Base-by-base conservation (phyloP, 2,888 invertebrate genomes). In the Miltochrista miniata region DNA sequence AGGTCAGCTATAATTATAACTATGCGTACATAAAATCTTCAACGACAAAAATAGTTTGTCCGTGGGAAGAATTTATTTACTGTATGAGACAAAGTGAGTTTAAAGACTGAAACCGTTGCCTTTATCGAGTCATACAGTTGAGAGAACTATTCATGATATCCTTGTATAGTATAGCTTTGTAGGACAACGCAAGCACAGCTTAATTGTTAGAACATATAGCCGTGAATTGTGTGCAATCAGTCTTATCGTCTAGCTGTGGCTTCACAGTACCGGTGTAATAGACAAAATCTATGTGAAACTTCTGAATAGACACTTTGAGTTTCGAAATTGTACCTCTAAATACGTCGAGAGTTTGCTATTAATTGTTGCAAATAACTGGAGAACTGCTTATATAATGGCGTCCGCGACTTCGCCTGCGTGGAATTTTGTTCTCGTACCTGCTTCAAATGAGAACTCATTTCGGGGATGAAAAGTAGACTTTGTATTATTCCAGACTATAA, bases 201-300 rank as follows among this genome's bases (percentile, higher is more conserved):
- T 89, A 88, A 87, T 87, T 87, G 87, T 76, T 80, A 85, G 84
- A 85, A 83, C 86, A 82, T 81, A 85, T 81, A 75, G 78, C 70
- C 73, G 74, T 76, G 79, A 78, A 85, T 85, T 81, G 86, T 76
- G 84, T 86, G 86, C 87, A 87, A 85, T 87, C 85, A 83, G 85
- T 83, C 86, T 75, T 72, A 79, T 64, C 73, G 61, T 34, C 43
- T 33, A 3, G 29, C 29, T 37, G 46, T 45, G 40, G 29, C 12
- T 30, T 45, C n/a, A 30, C 15, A 33, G 11, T 35, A 35, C 11
- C 13, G 18, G 18, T 4, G 18, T 24, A 24, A 24, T 24, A 5
- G 18, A 24, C 3, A 24, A 24, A 24, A 24, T 24, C 18, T 24
- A 24, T 24, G 18, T 13, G 30, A 36, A 36, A 36, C 36, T 14